phyloP scores from a whole-genome alignment of 2,888 invertebrate species.

The Tuta absoluta region DNA sequence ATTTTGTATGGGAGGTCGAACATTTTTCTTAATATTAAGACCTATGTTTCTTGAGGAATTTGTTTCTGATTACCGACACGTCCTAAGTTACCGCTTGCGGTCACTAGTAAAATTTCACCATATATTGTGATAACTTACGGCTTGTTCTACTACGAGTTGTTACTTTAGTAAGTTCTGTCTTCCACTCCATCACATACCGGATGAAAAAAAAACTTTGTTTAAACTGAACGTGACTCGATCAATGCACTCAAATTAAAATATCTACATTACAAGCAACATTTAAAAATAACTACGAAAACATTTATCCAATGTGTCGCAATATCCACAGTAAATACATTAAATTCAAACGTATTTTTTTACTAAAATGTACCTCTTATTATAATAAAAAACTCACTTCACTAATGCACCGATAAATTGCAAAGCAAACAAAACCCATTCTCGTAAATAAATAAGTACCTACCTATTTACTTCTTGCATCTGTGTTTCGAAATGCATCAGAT shows the following conservation, averaged over 20 bases:
- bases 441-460: neutral
- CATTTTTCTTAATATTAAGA: too few species aligned
- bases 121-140: too few species aligned
- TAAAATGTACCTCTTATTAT: neutral
- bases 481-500: constrained; percentile 1
- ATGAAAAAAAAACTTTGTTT: neutral
- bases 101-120: too few species aligned
- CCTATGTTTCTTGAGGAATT: too few species aligned
- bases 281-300: neutral
- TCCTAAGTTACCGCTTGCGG: too few species aligned
- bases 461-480: neutral
- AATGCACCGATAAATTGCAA: neutral
- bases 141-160: neutral
- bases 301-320: neutral
- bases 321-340: neutral
- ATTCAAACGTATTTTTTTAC: neutral
- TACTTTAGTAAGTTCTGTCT: neutral
- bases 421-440: constrained; percentile 1
- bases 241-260: neutral
- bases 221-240: neutral
- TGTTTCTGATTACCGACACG: too few species aligned
- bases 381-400: neutral
- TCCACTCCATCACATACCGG: neutral
- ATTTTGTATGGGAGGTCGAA: too few species aligned
- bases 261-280: too few species aligned